phyloP scores from a whole-genome alignment of 2,888 invertebrate species.

The Crematogaster levior region DNA sequence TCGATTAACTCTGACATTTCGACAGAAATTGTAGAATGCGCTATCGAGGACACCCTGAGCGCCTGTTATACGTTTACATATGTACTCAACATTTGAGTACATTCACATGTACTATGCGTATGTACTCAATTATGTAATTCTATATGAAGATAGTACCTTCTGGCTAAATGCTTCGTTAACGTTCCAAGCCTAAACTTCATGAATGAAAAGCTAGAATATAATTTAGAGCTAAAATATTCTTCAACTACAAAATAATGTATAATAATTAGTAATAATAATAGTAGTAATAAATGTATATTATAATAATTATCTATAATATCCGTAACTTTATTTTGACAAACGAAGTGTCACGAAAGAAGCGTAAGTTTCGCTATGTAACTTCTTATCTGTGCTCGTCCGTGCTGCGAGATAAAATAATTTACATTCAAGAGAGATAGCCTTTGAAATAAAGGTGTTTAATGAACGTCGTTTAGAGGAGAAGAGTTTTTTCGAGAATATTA shows the following conservation, averaged over 20 bases:
- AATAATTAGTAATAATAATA: background rate
- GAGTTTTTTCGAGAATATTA: conserved; percentile 32
- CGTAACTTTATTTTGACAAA: background rate
- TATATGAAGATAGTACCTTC: background rate
- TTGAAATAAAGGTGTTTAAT: conserved; percentile 46
- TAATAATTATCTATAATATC: background rate
- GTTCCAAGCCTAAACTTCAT: background rate
- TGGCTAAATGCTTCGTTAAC: background rate
- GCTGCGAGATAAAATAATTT: conserved; percentile 41
- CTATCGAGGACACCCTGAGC: conserved; percentile 24
- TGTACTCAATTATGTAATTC: conserved; percentile 37
- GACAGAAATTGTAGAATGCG: conserved; percentile 48
- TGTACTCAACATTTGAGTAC: too few relatives aligned
- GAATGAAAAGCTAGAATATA: background rate
- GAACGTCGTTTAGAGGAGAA: conserved; percentile 9
- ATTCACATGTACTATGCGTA: too few relatives aligned
- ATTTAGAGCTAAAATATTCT: background rate
- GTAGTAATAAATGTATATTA: too few relatives aligned
- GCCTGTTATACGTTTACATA: conserved; percentile 6
- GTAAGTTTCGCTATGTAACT: conserved; percentile 30
- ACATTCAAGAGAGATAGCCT: conserved; percentile 39
- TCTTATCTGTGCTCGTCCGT: conserved; percentile 29
- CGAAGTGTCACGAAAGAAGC: background rate
- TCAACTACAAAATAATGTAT: background rate
- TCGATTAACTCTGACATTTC: conserved; percentile 67